Evolutionary conservation across 2,888 invertebrate species (phyloP), one percentile per base, ranked within the genome.

Genomic region (Drosophila multiciliata): DNA sequence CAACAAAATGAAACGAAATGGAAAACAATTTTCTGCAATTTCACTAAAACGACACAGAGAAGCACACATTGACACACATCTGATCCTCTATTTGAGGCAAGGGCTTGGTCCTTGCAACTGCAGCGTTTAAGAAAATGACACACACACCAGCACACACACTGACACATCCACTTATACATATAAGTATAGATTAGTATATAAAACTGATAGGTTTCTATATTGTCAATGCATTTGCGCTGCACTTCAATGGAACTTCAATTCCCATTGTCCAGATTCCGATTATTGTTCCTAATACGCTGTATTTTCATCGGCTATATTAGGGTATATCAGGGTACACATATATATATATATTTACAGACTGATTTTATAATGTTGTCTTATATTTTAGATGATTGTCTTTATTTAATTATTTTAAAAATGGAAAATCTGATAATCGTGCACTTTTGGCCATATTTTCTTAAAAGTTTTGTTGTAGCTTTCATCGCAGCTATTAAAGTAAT

Each of bases 11-110:
- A 83, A 84, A 87, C 75, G 85, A 89, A 86, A 86, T 78, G 86
- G 90, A 87, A 90, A 87, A 87, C 87, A 87, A 90, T 87, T 88
- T 90, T 87, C 69, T 88, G 83, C 87, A 90, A 87, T 87, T 87
- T 87, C 62, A 83, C 89, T 87, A 79, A 83, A 86, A 90, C 75
- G 87, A 78, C 76, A 80, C 60, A 76, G 38, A 53, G 53, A n/a
- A 52, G 17, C 54, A 64, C 87, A 67, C 58, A 87, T 59, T 81
- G 80, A 77, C 88, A 89, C 83, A 84, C 71, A 77, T 77, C 63
- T 75, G 53, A 48, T 52, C 50, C 29, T 49, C 50, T 20, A 36
- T 23, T 17, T 50, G 40, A 20, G 29, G 70, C 26, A 33, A n/a
- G 57, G 11, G 40, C 8, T 29, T 17, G 55, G 38, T 42, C 33